phyloP scores from a whole-genome alignment of 2,113 vertebrate species.

The Boulengeromyrus knoepffleri region DNA sequence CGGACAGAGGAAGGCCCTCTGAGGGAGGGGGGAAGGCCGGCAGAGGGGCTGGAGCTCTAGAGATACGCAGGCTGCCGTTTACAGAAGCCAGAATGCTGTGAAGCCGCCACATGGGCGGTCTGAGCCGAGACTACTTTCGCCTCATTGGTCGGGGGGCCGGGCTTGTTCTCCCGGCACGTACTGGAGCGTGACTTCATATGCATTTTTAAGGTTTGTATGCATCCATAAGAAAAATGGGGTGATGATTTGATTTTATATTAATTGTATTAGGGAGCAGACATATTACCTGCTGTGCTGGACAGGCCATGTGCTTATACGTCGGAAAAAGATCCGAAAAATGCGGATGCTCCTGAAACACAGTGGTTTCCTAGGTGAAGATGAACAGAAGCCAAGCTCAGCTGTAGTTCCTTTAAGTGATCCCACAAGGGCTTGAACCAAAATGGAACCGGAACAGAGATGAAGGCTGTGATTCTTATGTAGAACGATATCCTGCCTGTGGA shows the following conservation, averaged over 20 bases:
- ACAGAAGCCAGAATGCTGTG: background rate
- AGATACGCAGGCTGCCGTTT: slow-evolving; percentile 31
- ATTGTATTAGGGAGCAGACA: background rate
- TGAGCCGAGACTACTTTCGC: background rate
- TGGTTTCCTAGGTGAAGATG: background rate
- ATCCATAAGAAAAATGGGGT: background rate
- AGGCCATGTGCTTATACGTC: background rate
- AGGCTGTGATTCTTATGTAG: background rate
- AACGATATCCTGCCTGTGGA: background rate
- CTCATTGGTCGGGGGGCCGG: background rate
- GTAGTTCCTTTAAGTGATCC: background rate
- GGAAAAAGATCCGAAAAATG: background rate
- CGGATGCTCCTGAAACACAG: background rate
- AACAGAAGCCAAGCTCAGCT: background rate
- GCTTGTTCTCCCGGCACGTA: background rate
- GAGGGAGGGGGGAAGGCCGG: slow-evolving; percentile 62
- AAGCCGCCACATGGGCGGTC: background rate
- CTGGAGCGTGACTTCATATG: background rate
- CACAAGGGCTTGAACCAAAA: background rate
- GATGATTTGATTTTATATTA: background rate
- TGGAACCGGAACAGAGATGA: background rate
- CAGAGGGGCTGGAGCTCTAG: slow-evolving; percentile 46
- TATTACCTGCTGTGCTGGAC: background rate
- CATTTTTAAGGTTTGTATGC: background rate
- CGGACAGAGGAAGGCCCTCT: slow-evolving; percentile 66